Percentiles rank a stretch among this genome's conserved stretches.
These are phyloP conservation scores for Dunckerocampus dactyliophorus DNA, from an alignment of 2,113 vertebrate species.

Conservation along the genomic window DNA sequence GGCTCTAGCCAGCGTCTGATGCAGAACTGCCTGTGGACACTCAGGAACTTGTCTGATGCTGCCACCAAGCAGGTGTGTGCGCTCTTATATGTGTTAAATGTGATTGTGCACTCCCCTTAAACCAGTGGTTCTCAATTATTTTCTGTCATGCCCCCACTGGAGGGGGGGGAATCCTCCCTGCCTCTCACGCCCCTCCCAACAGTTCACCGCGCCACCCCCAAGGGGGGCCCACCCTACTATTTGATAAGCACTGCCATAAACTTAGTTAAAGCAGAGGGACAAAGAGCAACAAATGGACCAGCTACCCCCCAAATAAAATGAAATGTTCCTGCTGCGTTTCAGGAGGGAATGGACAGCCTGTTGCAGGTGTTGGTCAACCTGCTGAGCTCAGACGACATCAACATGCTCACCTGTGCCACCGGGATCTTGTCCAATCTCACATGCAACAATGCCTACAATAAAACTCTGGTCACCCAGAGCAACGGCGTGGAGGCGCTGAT, in stretches of 20 bases:
- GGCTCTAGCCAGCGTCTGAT: constrained; percentile 84
- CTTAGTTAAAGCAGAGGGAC: no score
- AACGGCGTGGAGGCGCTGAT: constrained; percentile 91
- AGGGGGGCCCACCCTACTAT: no score
- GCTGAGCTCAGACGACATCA: constrained; percentile 84
- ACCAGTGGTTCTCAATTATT: no score
- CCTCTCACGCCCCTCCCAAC: no score
- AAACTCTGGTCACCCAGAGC: constrained; percentile 88
- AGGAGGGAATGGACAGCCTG: constrained; percentile 91
- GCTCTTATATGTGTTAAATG: neutral
- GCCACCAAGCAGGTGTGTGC: constrained; percentile 89
- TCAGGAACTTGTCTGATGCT: constrained; percentile 91
- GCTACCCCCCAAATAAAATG: neutral
- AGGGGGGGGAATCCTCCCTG: no score
- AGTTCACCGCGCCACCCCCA: no score
- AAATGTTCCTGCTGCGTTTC: constrained; percentile 1
- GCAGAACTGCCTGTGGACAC: constrained; percentile 95
- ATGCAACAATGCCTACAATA: constrained; percentile 95
- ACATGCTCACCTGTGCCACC: constrained; percentile 90
- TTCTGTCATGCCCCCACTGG: no score
- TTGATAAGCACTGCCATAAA: no score
- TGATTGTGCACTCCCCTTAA: neutral
- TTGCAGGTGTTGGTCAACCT: constrained; percentile 87
- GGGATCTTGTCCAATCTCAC: constrained; percentile 96
- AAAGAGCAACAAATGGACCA: no score